phyloP scores from a whole-genome alignment of 1,140 invertebrate species.

The Rhizoglyphus robini region DNA sequence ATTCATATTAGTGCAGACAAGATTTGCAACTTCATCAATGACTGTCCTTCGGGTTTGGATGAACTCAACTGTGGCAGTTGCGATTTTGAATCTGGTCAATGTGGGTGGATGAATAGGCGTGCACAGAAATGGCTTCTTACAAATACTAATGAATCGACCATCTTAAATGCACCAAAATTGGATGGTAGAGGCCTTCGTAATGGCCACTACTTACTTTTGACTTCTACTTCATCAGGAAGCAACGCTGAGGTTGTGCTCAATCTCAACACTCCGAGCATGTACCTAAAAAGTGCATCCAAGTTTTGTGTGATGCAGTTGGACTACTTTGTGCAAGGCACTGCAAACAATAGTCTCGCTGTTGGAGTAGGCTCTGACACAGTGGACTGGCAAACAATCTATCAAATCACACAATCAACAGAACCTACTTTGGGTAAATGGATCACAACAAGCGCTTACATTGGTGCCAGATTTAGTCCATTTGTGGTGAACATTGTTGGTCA shows the following conservation, averaged over 20 bases:
- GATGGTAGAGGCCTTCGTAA: constrained; percentile 2
- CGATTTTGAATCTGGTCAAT: constrained; percentile 23
- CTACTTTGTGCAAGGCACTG: constrained; percentile 1
- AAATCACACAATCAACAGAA: background rate
- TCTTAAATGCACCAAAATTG: background rate
- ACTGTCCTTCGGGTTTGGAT: constrained; percentile 1
- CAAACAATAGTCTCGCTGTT: background rate
- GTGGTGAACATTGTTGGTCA: constrained; percentile 10
- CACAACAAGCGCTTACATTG: constrained; percentile 19
- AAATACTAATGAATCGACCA: background rate
- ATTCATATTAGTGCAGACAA: background rate
- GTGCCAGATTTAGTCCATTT: constrained; percentile 18
- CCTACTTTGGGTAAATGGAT: constrained; percentile 22
- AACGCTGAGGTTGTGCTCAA: constrained; percentile 11
- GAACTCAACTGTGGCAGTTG: constrained; percentile 21
- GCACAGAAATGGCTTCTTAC: background rate
- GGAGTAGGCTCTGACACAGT: constrained; percentile 18
- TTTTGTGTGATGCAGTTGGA: constrained; percentile 23
- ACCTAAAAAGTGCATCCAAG: constrained; percentile 21
- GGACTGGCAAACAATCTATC: background rate
- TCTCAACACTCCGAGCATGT: background rate
- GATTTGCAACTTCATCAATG: constrained; percentile 10
- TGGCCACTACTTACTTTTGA: constrained; percentile 7
- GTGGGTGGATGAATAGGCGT: constrained; percentile 20
- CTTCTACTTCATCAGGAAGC: background rate